A percentile compares a stretch with the other conserved stretches of the same genome.
Conservation (phyloP, 2,888 invertebrate genomes). For the Drosophila histrio region DNA sequence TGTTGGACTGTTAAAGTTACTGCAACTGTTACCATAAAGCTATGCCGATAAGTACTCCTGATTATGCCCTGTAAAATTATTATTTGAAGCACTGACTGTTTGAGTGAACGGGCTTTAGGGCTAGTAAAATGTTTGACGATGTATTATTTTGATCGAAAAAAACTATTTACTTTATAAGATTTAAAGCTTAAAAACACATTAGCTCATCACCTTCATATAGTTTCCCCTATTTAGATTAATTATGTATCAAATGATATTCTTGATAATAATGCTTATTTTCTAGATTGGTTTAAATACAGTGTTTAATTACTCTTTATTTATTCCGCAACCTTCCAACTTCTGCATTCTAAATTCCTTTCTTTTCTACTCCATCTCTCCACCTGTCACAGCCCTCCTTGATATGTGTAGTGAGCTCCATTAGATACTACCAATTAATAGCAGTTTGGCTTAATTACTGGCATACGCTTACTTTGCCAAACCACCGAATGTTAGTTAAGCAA, state of each 20-base stretch:
- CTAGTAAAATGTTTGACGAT: not conserved
- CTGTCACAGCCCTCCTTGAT: not conserved
- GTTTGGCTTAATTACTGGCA: not conserved
- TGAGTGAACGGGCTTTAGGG: not conserved
- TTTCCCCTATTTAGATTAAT: too few relatives aligned
- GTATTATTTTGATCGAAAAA: too few relatives aligned
- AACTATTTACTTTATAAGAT: too few relatives aligned
- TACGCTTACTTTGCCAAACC: not conserved
- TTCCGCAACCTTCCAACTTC: not conserved
- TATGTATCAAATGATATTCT: too few relatives aligned
- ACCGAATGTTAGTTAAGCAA: not conserved
- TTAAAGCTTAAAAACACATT: too few relatives aligned
- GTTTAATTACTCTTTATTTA: not conserved
- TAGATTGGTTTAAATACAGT: not conserved
- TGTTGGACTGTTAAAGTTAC: constrained; percentile 18
- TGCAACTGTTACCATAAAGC: constrained; percentile 16
- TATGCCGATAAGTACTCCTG: constrained; percentile 22
- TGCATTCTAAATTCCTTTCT: not conserved
- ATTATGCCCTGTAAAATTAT: constrained; percentile 13
- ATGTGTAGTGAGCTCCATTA: not conserved
- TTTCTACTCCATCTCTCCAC: not conserved
- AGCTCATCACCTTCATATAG: too few relatives aligned
- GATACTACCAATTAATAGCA: not conserved
- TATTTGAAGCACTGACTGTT: not conserved
- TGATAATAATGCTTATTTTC: too few relatives aligned